Conservation (phyloP, 2,888 invertebrate genomes). For the Synergus japonicus region DNA sequence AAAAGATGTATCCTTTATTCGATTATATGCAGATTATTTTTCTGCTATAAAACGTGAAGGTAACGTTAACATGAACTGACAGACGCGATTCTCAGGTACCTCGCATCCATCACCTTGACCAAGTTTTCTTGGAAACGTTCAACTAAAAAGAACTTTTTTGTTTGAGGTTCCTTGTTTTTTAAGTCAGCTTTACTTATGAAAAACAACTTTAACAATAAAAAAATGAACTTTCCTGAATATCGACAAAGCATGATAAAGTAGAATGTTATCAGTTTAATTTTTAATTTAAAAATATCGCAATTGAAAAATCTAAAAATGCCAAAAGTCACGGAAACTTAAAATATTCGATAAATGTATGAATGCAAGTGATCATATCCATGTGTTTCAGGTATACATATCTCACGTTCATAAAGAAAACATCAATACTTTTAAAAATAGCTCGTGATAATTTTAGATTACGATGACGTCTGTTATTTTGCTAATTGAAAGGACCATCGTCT, state of each 20-base stretch:
- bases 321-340: no score
- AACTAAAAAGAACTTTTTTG: not conserved
- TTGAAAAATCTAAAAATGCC: no score
- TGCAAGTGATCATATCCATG: not conserved
- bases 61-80: not conserved
- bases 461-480: not conserved
- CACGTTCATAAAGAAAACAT: not conserved
- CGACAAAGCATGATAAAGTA: no score
- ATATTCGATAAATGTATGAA: no score
- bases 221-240: no score
- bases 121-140: constrained; percentile 7
- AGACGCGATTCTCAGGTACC: constrained; percentile 11
- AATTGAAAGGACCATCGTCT: not conserved
- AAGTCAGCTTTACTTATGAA: not conserved
- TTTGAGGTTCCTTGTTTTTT: not conserved
- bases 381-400: not conserved
- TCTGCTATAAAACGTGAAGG: not conserved
- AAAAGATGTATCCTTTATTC: not conserved
- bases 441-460: not conserved
- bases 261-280: not conserved
- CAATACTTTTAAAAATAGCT: not conserved
- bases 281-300: not conserved
- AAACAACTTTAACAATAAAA: no score
- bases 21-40: not conserved
- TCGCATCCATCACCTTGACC: constrained; percentile 8